Base-by-base conservation (phyloP, 2,113 vertebrate species). In the Anarrhichthys ocellatus region DNA sequence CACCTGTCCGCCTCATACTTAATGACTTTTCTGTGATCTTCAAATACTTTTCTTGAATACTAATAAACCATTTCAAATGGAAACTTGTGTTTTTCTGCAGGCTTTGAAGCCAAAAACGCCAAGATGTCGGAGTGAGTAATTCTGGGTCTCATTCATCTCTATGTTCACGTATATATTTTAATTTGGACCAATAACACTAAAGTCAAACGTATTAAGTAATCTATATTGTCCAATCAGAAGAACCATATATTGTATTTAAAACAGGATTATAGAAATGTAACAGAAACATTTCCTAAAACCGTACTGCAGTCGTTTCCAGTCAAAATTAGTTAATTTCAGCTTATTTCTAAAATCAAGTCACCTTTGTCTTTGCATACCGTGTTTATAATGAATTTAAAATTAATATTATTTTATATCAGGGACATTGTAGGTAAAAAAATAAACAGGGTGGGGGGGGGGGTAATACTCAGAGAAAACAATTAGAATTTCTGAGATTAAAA, bases 101-200 rank as follows among this genome's bases (percentile, higher is more conserved):
- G 63, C 50, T 74, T 64, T 88, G 68, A 89, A 85, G 78, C 29
- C 40, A 73, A 89, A 65, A 78, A 66, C 58, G 8, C 14, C 82
- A 95, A 81, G 81, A 96, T 96, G 94, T 95, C 94, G 0, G 94
- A 95, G 94, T 96, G 76, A 95, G 94, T 93, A 32, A 64, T 44
- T 46, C 10, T 36, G 14, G 0, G 0, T 69, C 4, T 46, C 2
- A 17, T 40, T 58, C 40, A 29, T 84, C 3, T 38, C 2, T 0
- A 56, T 40, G 22, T 42, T 40, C 10, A 46, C 36, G 0, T 66
- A 4, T 65, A 9, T 20, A 8, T n/a, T 38, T 36, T 48, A 29
- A 36, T 74, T 29, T 22, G 6, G 67, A 56, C 15, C 46, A 14
- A 52, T 14, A 66, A 66, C 34, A 29, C 62, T 27, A 7, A 46